Conservation (phyloP, 2,113 vertebrate genomes). For the Calyptomena viridis region DNA sequence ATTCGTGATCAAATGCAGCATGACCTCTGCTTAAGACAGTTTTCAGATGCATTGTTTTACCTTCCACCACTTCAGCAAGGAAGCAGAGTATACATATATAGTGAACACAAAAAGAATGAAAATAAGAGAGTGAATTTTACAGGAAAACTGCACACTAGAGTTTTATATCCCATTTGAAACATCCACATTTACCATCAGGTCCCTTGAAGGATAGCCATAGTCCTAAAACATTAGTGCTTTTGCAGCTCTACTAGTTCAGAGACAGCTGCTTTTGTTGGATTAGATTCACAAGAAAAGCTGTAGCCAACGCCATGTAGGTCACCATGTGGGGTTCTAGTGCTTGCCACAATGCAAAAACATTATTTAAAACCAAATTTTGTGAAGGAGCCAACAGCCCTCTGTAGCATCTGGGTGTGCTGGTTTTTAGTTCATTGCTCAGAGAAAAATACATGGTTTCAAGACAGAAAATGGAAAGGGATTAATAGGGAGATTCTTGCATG, state of each 20-base stretch:
- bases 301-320: constrained; percentile 43
- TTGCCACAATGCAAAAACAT: constrained; percentile 7
- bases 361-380: constrained; percentile 40
- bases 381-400: constrained; percentile 17
- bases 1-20: background rate
- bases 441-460: constrained; percentile 38
- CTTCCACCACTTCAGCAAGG: background rate
- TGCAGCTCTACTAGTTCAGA: constrained; percentile 2
- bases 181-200: background rate
- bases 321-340: constrained; percentile 36
- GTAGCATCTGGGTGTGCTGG: constrained; percentile 35
- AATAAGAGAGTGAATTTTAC: background rate
- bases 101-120: background rate
- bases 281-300: constrained; percentile 16
- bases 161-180: background rate
- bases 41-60: background rate
- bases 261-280: constrained; percentile 66
- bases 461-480: constrained; percentile 19
- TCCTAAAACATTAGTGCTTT: constrained; percentile 9
- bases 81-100: background rate
- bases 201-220: background rate
- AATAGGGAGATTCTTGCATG: background rate
- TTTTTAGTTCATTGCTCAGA: constrained; percentile 30
- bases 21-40: background rate
- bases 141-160: background rate